A percentile compares a stretch with the other conserved stretches of the same genome.
These are phyloP conservation scores for Pandemis cinnamomeana DNA, from an alignment of 2,888 invertebrate genomes.

Conservation along the genomic window DNA sequence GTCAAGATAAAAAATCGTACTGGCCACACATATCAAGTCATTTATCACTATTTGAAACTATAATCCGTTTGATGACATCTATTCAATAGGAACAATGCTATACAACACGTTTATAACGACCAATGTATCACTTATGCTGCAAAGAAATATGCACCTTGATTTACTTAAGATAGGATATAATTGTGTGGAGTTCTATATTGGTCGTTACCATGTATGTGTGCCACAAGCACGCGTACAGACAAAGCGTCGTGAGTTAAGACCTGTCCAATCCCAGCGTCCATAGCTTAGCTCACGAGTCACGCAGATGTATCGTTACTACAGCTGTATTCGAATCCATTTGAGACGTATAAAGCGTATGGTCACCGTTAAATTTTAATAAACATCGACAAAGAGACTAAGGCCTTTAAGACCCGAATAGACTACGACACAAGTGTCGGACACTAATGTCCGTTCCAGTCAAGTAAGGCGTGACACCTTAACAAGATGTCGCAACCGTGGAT, in stretches of 20 bases:
- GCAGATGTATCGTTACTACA: conserved; percentile 71
- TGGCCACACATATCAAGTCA: conserved; percentile 16
- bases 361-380: not conserved
- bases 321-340: conserved; percentile 26
- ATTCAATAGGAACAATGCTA: conserved; percentile 16
- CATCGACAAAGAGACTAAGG: too few species aligned
- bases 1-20: not conserved
- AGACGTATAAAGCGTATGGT: not conserved
- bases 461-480: too few species aligned
- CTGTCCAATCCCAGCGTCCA: conserved; percentile 75
- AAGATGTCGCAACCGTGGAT: too few species aligned
- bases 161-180: not conserved
- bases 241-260: conserved; percentile 73
- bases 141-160: not conserved
- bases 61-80: conserved; percentile 8
- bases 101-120: conserved; percentile 53
- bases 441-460: too few species aligned
- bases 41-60: conserved; percentile 9
- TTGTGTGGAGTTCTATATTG: not conserved
- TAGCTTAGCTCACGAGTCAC: conserved; percentile 73
- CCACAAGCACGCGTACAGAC: conserved; percentile 60
- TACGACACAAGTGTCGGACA: too few species aligned
- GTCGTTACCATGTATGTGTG: not conserved
- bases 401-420: too few species aligned
- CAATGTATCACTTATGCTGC: not conserved